phyloP scores from a whole-genome alignment of 2,797 vertebrate genomes.

The Peromyscus nudipes region DNA sequence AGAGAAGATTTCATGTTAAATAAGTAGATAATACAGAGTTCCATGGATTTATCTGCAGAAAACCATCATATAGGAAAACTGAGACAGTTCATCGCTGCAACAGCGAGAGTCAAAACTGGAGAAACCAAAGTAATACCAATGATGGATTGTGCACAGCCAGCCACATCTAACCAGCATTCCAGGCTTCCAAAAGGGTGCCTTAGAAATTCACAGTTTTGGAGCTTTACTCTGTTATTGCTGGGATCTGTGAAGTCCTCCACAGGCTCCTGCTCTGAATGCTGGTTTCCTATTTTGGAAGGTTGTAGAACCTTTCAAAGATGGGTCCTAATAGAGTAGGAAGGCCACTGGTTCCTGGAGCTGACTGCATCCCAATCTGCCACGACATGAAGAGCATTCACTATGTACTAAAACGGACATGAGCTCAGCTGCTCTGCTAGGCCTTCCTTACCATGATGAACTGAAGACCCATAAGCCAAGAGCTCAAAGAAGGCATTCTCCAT shows the following conservation, averaged over 20 bases:
- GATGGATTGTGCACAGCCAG: background rate
- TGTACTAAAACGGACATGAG: no score
- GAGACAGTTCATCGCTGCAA: background rate
- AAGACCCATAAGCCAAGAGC: no score
- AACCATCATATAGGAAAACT: background rate
- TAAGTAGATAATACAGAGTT: background rate
- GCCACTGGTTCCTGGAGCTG: background rate
- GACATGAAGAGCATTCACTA: background rate
- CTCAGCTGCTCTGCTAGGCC: background rate
- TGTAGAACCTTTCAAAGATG: background rate
- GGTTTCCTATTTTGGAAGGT: background rate
- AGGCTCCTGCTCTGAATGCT: background rate
- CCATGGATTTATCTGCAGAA: constrained; percentile 40
- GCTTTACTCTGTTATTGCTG: background rate
- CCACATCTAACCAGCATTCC: background rate
- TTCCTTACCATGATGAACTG: background rate
- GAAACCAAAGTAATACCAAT: background rate
- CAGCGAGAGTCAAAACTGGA: background rate
- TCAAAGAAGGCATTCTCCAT: background rate
- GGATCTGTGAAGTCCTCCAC: background rate
- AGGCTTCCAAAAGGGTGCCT: background rate
- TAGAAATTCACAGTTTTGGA: background rate
- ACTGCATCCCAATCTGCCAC: background rate
- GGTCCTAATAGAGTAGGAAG: background rate
- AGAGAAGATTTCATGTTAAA: background rate